Conservation (phyloP, 1,140 invertebrate species). For the Drosophila tristis region DNA sequence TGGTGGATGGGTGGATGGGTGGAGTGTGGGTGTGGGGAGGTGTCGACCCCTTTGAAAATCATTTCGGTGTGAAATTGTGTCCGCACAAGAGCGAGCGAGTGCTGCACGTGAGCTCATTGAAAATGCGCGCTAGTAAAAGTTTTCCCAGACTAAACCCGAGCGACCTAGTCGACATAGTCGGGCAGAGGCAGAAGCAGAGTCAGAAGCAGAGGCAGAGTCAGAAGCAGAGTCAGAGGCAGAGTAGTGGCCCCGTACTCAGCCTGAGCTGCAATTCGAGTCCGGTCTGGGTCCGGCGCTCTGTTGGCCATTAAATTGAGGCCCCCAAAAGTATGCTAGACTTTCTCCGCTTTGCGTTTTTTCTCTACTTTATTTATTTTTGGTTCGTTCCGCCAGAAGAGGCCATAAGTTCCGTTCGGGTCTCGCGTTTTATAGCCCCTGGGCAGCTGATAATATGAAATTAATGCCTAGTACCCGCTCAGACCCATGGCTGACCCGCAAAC, state of each 20-base stretch:
- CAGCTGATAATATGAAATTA: constrained; percentile 80
- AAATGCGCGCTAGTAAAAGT: constrained; percentile 71
- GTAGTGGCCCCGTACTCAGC: constrained; percentile 33
- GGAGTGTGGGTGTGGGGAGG: background rate
- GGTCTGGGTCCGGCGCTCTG: constrained; percentile 27
- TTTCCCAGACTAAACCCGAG: constrained; percentile 28
- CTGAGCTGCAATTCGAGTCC: constrained; percentile 35
- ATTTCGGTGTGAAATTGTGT: constrained; percentile 80
- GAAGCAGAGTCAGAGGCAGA: background rate
- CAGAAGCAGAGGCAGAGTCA: background rate
- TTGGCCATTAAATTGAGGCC: constrained; percentile 69
- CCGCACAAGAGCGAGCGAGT: constrained; percentile 43
- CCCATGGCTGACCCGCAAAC: constrained; percentile 17
- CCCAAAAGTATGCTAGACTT: constrained; percentile 63
- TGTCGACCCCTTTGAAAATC: constrained; percentile 59
- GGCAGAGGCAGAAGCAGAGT: background rate
- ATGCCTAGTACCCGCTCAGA: constrained; percentile 38
- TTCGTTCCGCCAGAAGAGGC: constrained; percentile 28
- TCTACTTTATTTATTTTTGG: background rate
- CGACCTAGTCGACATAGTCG: background rate
- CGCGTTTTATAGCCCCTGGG: constrained; percentile 65
- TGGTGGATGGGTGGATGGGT: background rate
- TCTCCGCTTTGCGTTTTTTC: constrained; percentile 24
- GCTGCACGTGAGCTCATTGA: constrained; percentile 70
- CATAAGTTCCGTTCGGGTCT: constrained; percentile 38